Conservation (phyloP, 2,797 vertebrate species). For the Danio kyathit region DNA sequence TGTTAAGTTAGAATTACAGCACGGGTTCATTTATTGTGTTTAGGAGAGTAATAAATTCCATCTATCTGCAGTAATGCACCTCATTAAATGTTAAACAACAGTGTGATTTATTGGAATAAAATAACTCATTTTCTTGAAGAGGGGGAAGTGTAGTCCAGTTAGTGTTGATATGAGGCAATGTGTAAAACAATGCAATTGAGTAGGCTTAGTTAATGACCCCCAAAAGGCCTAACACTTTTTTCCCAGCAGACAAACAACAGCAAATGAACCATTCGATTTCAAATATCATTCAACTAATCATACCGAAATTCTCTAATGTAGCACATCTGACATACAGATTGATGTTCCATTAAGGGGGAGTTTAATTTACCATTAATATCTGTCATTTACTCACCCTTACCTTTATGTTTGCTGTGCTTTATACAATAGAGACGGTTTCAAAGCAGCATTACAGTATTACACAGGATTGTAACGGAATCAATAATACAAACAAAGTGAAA, state of each 20-base stretch:
- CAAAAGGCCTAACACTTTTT: conserved; percentile 1
- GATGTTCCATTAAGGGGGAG: neutral
- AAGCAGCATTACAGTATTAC: too few relatives aligned
- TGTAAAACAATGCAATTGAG: neutral
- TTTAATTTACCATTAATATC: neutral
- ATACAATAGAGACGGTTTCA: too few relatives aligned
- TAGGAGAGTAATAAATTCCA: conserved; percentile 19
- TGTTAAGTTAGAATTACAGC: conserved; percentile 9
- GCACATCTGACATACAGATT: conserved; percentile 6
- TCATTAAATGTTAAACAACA: conserved; percentile 45
- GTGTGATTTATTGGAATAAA: conserved; percentile 16
- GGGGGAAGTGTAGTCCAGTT: neutral
- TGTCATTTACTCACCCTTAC: neutral
- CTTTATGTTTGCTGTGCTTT: too few relatives aligned
- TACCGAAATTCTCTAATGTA: neutral
- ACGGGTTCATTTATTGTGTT: conserved; percentile 19
- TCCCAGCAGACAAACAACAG: conserved; percentile 4
- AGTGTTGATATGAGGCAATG: neutral
- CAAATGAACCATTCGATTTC: neutral
- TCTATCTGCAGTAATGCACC: conserved; percentile 33
- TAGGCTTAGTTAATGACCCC: neutral
- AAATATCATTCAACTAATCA: neutral
- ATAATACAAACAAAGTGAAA: too few relatives aligned
- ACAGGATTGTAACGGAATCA: too few relatives aligned
- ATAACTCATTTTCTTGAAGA: neutral